Evolutionary conservation across 2,113 vertebrate genomes (phyloP), one percentile per base, ranked within the genome.

Genomic region (Pelusios castaneus): DNA sequence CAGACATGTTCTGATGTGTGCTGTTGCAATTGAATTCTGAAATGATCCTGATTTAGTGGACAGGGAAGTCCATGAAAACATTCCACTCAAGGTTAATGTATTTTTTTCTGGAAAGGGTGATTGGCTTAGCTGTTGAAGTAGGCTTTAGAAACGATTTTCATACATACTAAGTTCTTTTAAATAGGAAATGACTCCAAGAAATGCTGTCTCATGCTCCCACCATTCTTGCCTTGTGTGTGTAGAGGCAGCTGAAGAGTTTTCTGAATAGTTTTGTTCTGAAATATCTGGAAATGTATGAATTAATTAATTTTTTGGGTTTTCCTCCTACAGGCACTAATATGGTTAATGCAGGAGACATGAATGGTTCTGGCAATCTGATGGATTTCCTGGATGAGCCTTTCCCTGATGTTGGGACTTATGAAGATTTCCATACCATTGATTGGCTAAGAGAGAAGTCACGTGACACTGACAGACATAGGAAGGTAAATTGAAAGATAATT

Each of bases 351-450:
- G 99, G 99, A 97, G 99, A 98, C 81, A 99, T 99, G 98, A 99
- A 99, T 6, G 98, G 98, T 63, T 97, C 99, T 13, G 99, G 99
- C 10, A 99, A 99, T 97, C 96, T 99, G 91, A 99, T 99, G 99
- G 99, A 99, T 96, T 99, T 99, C 97, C 98, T 99, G 63, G 99
- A 99, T 41, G 99, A 99, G 93, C 99, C 99, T 21, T 99, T 99
- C 95, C 99, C 99, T 0, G 99, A 99, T 1, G 99, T 99, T 87
- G 98, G 99, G 45, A 99, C 99, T 0, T 99, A 99, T 0, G 99
- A 99, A 80, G 99, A 99, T 97, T 99, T 99, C 96, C 99, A 99
- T 89, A 99, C 99, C 95, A 99, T 99, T 3, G 99, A 99, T 97
- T 99, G 99, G 99, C 97, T 99, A 84, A 96, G 99, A 90, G 99